A percentile compares a stretch with the other conserved stretches of the same genome.
phyloP scores from a whole-genome alignment of 2,113 vertebrate genomes.

The Cromileptes altivelis region DNA sequence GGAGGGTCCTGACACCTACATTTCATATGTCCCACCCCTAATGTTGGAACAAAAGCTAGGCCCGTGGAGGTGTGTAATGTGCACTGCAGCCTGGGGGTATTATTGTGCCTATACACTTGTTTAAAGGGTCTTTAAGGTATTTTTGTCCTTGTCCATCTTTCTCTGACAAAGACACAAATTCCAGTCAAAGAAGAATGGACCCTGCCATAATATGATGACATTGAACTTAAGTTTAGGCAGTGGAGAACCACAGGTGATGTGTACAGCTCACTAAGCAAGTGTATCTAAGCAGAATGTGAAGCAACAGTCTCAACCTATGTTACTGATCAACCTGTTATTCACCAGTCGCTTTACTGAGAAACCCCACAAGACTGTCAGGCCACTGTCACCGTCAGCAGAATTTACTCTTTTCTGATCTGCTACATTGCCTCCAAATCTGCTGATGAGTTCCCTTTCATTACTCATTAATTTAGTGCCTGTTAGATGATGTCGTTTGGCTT shows the following conservation, averaged over 20 bases:
- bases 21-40: too few relatives aligned
- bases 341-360: slow-evolving; percentile 37
- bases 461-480: slow-evolving; percentile 65
- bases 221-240: neutral
- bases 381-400: slow-evolving; percentile 66
- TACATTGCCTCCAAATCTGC: slow-evolving; percentile 75
- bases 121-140: neutral
- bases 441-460: slow-evolving; percentile 80
- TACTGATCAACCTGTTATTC: slow-evolving; percentile 69
- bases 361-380: slow-evolving; percentile 3
- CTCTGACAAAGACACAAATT: neutral
- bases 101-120: neutral
- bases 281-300: slow-evolving; percentile 13
- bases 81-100: neutral
- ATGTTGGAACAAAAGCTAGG: too few relatives aligned
- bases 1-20: too few relatives aligned
- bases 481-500: slow-evolving; percentile 15
- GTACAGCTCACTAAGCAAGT: neutral
- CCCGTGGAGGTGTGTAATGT: neutral
- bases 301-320: slow-evolving; percentile 35
- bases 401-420: slow-evolving; percentile 49
- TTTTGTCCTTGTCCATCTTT: neutral
- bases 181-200: neutral
- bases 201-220: neutral
- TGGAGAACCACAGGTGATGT: neutral